A percentile compares a stretch with the other conserved stretches of the same genome.
Conservation (phyloP, 2,888 invertebrate genomes). For the Chalcis sispes region DNA sequence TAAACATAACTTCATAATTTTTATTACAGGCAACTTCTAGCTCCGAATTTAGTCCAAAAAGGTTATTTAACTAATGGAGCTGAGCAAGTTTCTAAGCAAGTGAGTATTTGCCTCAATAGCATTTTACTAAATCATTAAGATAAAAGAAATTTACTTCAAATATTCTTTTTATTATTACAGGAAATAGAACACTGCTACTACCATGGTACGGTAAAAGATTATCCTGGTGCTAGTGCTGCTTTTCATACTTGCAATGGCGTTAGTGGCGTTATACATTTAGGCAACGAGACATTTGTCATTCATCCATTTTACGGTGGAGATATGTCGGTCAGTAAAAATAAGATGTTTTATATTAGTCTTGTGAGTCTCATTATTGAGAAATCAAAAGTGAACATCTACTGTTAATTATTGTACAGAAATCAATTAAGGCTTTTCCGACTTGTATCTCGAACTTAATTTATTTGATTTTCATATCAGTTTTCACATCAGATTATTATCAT, state of each 20-base stretch:
- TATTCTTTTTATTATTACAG: slow-evolving; percentile 81
- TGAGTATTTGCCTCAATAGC: no score
- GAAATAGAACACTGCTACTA: slow-evolving; percentile 99
- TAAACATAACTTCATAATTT: slow-evolving; percentile 2
- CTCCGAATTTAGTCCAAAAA: slow-evolving; percentile 94
- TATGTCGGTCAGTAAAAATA: slow-evolving; percentile 87
- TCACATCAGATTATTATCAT: no score
- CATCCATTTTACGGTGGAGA: slow-evolving; percentile 98
- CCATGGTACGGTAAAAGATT: slow-evolving; percentile 97
- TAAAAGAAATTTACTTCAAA: no score
- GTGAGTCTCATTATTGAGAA: no score
- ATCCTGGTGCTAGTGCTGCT: slow-evolving; percentile 96
- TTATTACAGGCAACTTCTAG: slow-evolving; percentile 90
- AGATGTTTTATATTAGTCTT: no score
- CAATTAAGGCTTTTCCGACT: no score
- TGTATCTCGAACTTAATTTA: no score
- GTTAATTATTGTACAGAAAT: no score
- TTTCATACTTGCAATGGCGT: slow-evolving; percentile 99
- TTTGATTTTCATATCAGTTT: no score
- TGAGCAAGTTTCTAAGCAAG: slow-evolving; percentile 89
- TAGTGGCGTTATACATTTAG: slow-evolving; percentile 97
- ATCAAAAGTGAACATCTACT: no score
- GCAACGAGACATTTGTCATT: slow-evolving; percentile 98
- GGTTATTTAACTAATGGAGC: slow-evolving; percentile 92
- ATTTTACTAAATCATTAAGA: neutral